These are phyloP conservation scores for Buathra laborator DNA, from an alignment of 2,888 invertebrate species.

Conservation along the genomic window DNA sequence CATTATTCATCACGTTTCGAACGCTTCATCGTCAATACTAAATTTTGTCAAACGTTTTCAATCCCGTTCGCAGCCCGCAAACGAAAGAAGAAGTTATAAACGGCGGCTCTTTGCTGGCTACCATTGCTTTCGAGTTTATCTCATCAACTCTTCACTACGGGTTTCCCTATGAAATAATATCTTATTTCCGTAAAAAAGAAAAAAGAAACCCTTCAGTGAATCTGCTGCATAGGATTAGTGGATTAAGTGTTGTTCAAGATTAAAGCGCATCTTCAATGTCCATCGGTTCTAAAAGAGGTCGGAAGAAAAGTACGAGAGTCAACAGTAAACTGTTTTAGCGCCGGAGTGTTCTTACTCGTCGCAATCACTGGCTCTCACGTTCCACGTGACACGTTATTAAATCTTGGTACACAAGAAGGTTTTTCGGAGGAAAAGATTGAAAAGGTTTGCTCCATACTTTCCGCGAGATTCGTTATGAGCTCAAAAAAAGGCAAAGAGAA, in stretches of 20 bases:
- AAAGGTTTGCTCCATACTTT: conserved; percentile 2
- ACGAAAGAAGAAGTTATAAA: no score
- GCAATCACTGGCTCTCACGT: conserved; percentile 39
- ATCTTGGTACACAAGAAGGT: conserved; percentile 40
- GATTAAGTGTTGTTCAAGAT: not conserved
- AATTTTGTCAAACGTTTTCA: no score
- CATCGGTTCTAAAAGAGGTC: not conserved
- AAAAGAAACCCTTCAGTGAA: no score
- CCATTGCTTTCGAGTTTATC: no score
- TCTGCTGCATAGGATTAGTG: no score
- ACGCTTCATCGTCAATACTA: no score
- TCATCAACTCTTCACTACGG: no score
- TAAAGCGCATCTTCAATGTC: conserved; percentile 19
- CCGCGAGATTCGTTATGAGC: conserved; percentile 9
- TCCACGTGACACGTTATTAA: conserved; percentile 52
- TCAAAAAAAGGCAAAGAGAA: conserved; percentile 17
- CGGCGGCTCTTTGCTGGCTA: no score
- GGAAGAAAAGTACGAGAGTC: conserved; percentile 2
- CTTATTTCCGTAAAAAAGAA: no score
- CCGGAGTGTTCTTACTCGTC: conserved; percentile 18
- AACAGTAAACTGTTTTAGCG: conserved; percentile 1
- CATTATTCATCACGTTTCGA: no score
- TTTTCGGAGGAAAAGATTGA: conserved; percentile 23
- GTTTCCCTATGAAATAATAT: no score
- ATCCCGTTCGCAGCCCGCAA: no score